Conservation (phyloP, 30 jellyfish, hydroid and myxozoan genomes). For the Aurelia aurita region DNA sequence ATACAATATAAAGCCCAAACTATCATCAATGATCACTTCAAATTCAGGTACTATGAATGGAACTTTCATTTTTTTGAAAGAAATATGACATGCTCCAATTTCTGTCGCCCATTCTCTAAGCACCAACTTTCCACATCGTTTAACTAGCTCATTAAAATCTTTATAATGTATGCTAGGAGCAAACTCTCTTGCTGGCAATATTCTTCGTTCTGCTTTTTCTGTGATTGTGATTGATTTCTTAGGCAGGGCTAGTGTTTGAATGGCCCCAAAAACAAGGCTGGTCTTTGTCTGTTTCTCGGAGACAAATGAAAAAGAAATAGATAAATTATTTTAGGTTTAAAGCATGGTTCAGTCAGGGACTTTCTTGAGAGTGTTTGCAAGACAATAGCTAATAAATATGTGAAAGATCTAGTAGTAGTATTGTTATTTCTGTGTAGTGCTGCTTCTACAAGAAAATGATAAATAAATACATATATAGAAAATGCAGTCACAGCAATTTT, state of each 20-base stretch:
- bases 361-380: too few relatives aligned
- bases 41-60: constrained; percentile 14
- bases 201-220: background rate
- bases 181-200: background rate
- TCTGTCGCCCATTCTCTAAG: background rate
- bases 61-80: constrained; percentile 1
- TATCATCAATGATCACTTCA: constrained; percentile 37
- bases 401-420: too few relatives aligned
- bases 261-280: background rate
- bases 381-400: too few relatives aligned
- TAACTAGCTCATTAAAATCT: background rate
- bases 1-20: constrained; percentile 36
- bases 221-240: background rate
- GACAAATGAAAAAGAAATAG: background rate
- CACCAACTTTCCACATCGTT: background rate
- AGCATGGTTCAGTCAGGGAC: too few relatives aligned
- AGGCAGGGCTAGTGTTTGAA: background rate
- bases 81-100: background rate
- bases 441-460: too few relatives aligned
- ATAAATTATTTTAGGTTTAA: background rate
- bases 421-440: too few relatives aligned
- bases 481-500: too few relatives aligned
- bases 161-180: background rate
- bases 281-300: background rate
- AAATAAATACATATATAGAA: too few relatives aligned